Evolutionary conservation across 2,888 invertebrate species (phyloP).

Genomic region (Hydriomena furcata): DNA sequence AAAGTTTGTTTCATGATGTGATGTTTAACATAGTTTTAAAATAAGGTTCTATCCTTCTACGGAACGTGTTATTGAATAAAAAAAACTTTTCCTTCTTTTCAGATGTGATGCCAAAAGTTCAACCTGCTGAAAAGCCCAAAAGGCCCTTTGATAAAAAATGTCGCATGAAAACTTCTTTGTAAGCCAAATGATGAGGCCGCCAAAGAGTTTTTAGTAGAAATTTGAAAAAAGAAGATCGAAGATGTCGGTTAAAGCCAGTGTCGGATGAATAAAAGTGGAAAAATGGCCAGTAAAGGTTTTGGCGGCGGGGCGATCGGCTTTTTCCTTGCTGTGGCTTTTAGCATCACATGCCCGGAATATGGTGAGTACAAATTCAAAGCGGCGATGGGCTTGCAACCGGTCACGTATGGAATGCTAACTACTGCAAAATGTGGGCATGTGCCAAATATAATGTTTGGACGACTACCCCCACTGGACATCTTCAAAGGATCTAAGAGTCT

Average conservation of each 20-base stretch:
- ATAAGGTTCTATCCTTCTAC: too few species aligned
- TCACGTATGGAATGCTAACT: too few species aligned
- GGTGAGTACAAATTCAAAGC: too few species aligned
- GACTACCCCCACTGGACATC: too few species aligned
- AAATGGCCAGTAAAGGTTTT: conserved; percentile 74
- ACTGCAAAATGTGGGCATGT: too few species aligned
- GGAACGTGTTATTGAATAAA: too few species aligned
- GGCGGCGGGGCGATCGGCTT: conserved; percentile 74
- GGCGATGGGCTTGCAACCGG: too few species aligned
- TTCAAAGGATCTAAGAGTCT: too few species aligned
- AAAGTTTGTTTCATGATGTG: too few species aligned
- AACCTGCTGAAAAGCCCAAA: conserved; percentile 35
- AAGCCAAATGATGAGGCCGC: conserved; percentile 55
- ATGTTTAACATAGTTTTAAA: too few species aligned
- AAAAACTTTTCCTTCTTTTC: conserved; percentile 42
- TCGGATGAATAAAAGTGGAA: conserved; percentile 72
- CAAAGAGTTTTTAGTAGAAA: conserved; percentile 59
- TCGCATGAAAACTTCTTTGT: conserved; percentile 48
- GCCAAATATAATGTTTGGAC: too few species aligned
- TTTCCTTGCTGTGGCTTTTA: conserved; percentile 74
- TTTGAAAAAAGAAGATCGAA: conserved; percentile 62
- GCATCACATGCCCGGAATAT: conserved; percentile 77
- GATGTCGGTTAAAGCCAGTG: conserved; percentile 75
- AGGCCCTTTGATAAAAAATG: conserved; percentile 50
- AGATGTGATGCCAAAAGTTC: conserved; percentile 55